phyloP scores from a whole-genome alignment of 2,888 invertebrate genomes.

The Heliconius cydno region DNA sequence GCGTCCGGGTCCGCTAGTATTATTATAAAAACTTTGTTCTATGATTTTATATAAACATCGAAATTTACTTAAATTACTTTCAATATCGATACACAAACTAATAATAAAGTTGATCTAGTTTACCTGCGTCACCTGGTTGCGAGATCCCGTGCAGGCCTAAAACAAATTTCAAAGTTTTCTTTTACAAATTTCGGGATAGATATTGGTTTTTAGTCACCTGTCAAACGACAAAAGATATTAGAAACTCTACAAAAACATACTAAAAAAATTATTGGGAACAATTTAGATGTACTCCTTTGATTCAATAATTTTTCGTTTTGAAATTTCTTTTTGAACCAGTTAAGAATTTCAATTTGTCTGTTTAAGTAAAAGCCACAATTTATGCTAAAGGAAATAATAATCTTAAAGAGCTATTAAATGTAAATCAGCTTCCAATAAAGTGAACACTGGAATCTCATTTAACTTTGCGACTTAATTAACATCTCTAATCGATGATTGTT shows the following conservation, averaged over 20 bases:
- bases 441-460: conserved; percentile 41
- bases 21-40: not conserved
- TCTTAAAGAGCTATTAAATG: conserved; percentile 33
- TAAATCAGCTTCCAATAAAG: conserved; percentile 36
- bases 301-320: not conserved
- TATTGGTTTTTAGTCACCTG: conserved; percentile 43
- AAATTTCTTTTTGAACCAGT: not conserved
- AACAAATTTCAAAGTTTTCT: conserved; percentile 76
- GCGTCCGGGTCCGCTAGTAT: no score
- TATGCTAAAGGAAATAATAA: conserved; percentile 10
- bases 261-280: not conserved
- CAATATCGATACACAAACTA: conserved; percentile 27
- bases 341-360: not conserved
- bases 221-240: conserved; percentile 17
- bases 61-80: not conserved
- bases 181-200: conserved; percentile 66
- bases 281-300: not conserved
- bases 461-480: conserved; percentile 40
- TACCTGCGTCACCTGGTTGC: conserved; percentile 74
- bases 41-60: not conserved
- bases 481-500: conserved; percentile 37
- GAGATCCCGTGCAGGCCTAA: conserved; percentile 75
- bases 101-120: conserved; percentile 49
- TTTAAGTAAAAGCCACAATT: not conserved
- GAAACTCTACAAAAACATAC: not conserved